These are phyloP conservation scores for Callitettix versicolor DNA, from an alignment of 1,140 invertebrate species.

Conservation along the genomic window DNA sequence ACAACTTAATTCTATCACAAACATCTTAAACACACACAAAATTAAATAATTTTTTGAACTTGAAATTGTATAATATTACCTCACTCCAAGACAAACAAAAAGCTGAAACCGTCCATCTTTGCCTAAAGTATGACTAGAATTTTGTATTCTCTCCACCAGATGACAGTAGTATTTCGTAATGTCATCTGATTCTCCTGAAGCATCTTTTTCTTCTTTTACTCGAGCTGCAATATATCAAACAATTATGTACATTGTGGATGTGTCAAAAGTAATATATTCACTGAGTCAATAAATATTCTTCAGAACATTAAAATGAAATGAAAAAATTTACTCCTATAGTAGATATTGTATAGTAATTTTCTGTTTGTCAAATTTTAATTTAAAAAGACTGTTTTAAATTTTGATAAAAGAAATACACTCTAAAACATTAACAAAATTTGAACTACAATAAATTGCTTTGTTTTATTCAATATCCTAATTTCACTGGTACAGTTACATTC, in stretches of 20 bases:
- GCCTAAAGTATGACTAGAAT: conserved; percentile 73
- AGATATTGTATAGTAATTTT: not conserved
- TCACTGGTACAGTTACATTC: too few relatives aligned
- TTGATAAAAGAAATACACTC: too few relatives aligned
- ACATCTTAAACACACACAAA: too few relatives aligned
- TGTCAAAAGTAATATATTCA: not conserved
- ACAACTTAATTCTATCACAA: too few relatives aligned
- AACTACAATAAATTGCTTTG: too few relatives aligned
- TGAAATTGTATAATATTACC: too few relatives aligned
- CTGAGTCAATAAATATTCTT: not conserved
- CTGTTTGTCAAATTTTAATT: not conserved
- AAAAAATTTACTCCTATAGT: too few relatives aligned
- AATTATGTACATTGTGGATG: not conserved
- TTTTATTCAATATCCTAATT: too few relatives aligned
- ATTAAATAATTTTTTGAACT: too few relatives aligned
- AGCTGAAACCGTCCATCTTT: conserved; percentile 98
- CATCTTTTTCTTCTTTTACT: conserved; percentile 57
- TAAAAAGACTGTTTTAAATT: too few relatives aligned
- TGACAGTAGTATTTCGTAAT: conserved; percentile 20
- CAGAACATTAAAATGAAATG: not conserved
- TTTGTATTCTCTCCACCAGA: conserved; percentile 25
- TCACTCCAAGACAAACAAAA: conserved; percentile 82
- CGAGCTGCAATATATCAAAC: conserved; percentile 48
- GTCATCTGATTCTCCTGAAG: conserved; percentile 9
- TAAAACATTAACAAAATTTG: too few relatives aligned